Evolutionary conservation across 2,797 vertebrate species (phyloP).

Genomic region (Zalophus californianus): DNA sequence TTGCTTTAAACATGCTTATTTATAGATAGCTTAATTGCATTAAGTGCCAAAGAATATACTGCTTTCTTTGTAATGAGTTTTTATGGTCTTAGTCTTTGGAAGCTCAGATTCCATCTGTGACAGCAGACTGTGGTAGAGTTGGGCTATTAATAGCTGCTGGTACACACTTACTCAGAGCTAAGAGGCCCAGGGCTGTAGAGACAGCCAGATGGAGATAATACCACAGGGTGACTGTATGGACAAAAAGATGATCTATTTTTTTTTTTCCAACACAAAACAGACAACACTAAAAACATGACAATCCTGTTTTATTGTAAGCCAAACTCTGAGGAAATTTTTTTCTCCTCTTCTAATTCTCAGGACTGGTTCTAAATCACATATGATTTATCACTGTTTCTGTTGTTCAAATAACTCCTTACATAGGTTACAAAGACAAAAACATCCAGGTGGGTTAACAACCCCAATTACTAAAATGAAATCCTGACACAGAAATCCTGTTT

Average conservation of each 20-base stretch:
- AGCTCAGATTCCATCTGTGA: constrained; percentile 87
- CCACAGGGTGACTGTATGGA: constrained; percentile 80
- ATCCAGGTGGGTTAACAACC: constrained; percentile 6
- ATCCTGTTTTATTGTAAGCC: constrained; percentile 68
- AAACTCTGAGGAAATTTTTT: constrained; percentile 14
- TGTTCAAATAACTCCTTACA: constrained; percentile 3
- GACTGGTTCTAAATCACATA: constrained; percentile 35
- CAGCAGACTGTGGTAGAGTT: constrained; percentile 87
- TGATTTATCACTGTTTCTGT: constrained; percentile 43
- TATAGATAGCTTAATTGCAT: constrained; percentile 79
- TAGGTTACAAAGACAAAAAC: constrained; percentile 53
- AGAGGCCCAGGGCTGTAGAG: constrained; percentile 83
- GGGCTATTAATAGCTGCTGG: constrained; percentile 89
- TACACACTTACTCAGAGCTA: constrained; percentile 85
- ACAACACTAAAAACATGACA: constrained; percentile 69
- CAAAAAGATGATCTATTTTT: constrained; percentile 84
- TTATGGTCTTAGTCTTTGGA: constrained; percentile 83
- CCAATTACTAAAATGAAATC: constrained; percentile 1
- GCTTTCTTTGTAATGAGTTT: constrained; percentile 84
- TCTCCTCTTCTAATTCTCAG: constrained; percentile 58
- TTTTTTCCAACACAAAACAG: constrained; percentile 74
- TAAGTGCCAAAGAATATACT: constrained; percentile 76
- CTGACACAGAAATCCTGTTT: background rate
- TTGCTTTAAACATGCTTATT: constrained; percentile 54
- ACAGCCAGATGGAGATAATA: constrained; percentile 87